Conservation (phyloP, 2,888 invertebrate species). For the Griposia aprilina region DNA sequence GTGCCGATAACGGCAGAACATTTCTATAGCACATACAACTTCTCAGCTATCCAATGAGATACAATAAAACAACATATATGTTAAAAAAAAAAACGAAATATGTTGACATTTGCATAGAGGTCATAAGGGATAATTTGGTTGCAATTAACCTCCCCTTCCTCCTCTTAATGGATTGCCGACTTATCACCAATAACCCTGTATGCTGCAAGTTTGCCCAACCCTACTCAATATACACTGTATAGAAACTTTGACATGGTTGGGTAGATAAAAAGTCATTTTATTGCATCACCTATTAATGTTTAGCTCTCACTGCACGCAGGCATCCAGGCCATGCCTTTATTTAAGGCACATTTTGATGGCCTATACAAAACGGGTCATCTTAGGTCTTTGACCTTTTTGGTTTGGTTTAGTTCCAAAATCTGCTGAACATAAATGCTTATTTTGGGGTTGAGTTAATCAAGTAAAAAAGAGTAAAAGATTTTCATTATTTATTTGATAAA, state of each 20-base stretch:
- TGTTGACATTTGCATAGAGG: too few relatives aligned
- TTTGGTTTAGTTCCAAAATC: neutral
- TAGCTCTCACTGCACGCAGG: slow-evolving; percentile 4
- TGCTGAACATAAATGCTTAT: neutral
- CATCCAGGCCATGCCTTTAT: slow-evolving; percentile 19
- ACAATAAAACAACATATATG: too few relatives aligned
- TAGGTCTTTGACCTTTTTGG: neutral
- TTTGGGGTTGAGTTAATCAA: neutral
- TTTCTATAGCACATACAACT: too few relatives aligned
- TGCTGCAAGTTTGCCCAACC: neutral
- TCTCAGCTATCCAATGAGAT: too few relatives aligned
- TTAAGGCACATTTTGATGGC: slow-evolving; percentile 6
- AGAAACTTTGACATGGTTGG: neutral
- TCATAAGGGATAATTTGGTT: too few relatives aligned
- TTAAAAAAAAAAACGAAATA: too few relatives aligned
- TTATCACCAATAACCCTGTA: too few relatives aligned
- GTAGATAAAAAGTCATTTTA: slow-evolving; percentile 39
- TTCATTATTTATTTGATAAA: neutral
- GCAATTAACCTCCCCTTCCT: too few relatives aligned
- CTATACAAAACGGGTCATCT: neutral
- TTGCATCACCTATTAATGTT: slow-evolving; percentile 39
- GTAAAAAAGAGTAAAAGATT: neutral
- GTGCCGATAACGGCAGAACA: too few relatives aligned
- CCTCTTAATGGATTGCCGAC: too few relatives aligned
- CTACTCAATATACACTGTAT: neutral